Evolutionary conservation across 2,113 vertebrate species (phyloP).

Genomic region (Chascanopsetta lugubris): DNA sequence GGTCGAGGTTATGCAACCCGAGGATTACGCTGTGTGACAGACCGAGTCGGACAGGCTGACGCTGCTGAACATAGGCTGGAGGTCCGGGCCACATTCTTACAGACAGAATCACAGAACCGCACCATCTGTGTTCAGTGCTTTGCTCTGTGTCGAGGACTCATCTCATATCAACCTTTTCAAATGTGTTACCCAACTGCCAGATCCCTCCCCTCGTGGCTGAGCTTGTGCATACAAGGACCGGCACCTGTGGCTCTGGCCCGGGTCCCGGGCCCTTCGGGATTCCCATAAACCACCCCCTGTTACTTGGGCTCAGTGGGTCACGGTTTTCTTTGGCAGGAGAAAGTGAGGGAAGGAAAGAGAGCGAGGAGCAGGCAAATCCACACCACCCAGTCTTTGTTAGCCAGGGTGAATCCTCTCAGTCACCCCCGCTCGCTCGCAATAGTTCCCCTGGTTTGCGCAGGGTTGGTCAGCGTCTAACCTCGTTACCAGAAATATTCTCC

Average conservation of each 20-base stretch:
- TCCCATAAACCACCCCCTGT: slow-evolving; percentile 36
- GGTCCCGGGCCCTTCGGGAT: slow-evolving; percentile 36
- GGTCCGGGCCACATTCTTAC: slow-evolving; percentile 40
- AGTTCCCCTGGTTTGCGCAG: background rate
- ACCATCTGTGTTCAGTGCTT: background rate
- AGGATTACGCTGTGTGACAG: slow-evolving; percentile 59
- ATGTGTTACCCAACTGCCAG: background rate
- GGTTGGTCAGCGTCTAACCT: background rate
- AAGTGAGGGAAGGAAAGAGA: slow-evolving; percentile 40
- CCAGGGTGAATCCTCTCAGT: slow-evolving; percentile 11
- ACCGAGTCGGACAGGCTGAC: slow-evolving; percentile 68
- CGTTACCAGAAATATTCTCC: background rate
- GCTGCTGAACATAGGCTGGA: slow-evolving; percentile 34
- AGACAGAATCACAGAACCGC: background rate
- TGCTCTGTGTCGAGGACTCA: background rate
- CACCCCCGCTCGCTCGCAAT: slow-evolving; percentile 1
- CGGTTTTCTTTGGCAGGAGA: slow-evolving; percentile 54
- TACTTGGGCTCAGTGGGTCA: slow-evolving; percentile 33
- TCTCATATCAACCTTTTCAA: background rate
- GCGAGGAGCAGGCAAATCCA: slow-evolving; percentile 8
- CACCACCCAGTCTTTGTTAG: slow-evolving; percentile 12
- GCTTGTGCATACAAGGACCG: slow-evolving; percentile 26
- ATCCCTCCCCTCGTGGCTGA: background rate
- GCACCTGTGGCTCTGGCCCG: slow-evolving; percentile 44
- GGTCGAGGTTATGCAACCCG: slow-evolving; percentile 66